Evolutionary conservation across 2,797 vertebrate species (phyloP).

Genomic region (Coendou prehensilis): DNA sequence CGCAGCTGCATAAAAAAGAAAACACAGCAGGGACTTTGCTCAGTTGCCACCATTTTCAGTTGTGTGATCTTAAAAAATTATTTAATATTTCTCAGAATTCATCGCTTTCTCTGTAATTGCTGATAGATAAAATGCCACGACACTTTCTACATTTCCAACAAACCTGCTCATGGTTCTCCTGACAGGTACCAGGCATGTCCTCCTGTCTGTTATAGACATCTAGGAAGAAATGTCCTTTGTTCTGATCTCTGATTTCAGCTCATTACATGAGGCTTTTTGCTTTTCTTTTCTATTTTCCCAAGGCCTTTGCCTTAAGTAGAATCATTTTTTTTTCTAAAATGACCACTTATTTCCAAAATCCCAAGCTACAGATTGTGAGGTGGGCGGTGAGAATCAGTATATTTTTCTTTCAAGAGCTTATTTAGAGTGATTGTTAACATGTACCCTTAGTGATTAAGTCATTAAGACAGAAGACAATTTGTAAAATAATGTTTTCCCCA

Average conservation of each 20-base stretch:
- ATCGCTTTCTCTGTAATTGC: neutral
- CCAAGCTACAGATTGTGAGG: slow-evolving; percentile 58
- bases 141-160: neutral
- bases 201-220: neutral
- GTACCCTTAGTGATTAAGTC: slow-evolving; percentile 84
- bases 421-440: slow-evolving; percentile 79
- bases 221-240: neutral
- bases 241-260: slow-evolving; percentile 16
- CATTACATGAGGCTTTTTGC: neutral
- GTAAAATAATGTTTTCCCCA: slow-evolving; percentile 77
- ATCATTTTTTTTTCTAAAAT: slow-evolving; percentile 26
- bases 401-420: slow-evolving; percentile 73
- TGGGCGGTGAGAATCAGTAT: slow-evolving; percentile 71
- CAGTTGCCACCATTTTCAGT: neutral
- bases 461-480: slow-evolving; percentile 67
- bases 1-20: neutral
- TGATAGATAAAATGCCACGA: neutral
- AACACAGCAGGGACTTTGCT: neutral
- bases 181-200: neutral
- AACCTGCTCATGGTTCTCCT: neutral
- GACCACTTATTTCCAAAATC: slow-evolving; percentile 69
- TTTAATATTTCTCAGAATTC: neutral
- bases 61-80: neutral
- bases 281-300: neutral
- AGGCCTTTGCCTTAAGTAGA: neutral